Evolutionary conservation across 92 coral and sea anemone genomes (phyloP).

Genomic region (Porites cylindrica): DNA sequence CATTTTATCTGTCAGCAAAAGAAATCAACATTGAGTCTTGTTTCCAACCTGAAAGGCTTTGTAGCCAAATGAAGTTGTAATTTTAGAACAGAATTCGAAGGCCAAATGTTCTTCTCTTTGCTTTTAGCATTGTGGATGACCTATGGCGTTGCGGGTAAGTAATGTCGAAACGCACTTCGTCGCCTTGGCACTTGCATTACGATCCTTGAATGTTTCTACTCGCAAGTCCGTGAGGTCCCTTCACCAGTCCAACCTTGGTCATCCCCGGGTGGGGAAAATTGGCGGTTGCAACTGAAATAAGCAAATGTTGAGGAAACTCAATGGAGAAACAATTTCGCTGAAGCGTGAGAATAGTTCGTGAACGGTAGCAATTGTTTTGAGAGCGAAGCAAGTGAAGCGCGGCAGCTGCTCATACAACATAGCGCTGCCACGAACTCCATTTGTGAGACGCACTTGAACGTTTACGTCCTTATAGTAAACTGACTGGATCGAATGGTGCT

Average conservation of each 20-base stretch:
- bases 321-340: conserved; percentile 35
- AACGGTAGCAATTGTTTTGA: conserved; percentile 36
- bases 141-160: conserved; percentile 53
- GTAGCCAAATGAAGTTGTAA: conserved; percentile 48
- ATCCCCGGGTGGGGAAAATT: conserved; percentile 28
- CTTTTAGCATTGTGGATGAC: conserved; percentile 48
- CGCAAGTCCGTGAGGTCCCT: conserved; percentile 10
- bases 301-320: background rate
- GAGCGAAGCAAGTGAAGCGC: conserved; percentile 53
- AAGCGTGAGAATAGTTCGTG: conserved; percentile 38
- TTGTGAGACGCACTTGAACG: conserved; percentile 44
- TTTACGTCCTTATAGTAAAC: conserved; percentile 40
- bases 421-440: conserved; percentile 34
- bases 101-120: conserved; percentile 61
- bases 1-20: conserved; percentile 59
- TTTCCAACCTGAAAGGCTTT: conserved; percentile 34
- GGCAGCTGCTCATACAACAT: conserved; percentile 58
- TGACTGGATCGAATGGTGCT: conserved; percentile 44
- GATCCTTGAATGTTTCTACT: conserved; percentile 26
- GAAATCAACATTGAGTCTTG: conserved; percentile 55
- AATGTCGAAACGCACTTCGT: conserved; percentile 29
- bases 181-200: conserved; percentile 43
- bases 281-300: conserved; percentile 22
- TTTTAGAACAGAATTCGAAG: conserved; percentile 41
- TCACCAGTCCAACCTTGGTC: conserved; percentile 9